phyloP scores from a whole-genome alignment of 2,113 vertebrate genomes.

The Reinhardtius hippoglossoides region DNA sequence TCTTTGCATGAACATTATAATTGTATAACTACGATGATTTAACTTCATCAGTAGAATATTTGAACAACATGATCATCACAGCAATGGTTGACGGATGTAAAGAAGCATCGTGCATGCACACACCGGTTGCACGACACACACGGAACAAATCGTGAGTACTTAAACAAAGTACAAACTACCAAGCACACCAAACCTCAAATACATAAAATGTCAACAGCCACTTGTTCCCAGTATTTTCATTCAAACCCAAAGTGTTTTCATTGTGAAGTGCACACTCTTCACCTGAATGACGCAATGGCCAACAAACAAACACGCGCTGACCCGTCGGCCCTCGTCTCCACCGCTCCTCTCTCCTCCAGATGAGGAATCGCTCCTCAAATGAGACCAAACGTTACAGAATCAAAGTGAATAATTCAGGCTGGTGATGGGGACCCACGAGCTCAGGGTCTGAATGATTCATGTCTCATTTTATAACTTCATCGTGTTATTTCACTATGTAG shows the following conservation, averaged over 20 bases:
- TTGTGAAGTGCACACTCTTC: slow-evolving; percentile 29
- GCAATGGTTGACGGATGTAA: too few species aligned
- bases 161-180: not conserved
- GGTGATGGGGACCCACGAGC: slow-evolving; percentile 58
- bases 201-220: slow-evolving; percentile 33
- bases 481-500: slow-evolving; percentile 55
- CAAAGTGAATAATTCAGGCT: slow-evolving; percentile 83
- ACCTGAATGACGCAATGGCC: slow-evolving; percentile 17
- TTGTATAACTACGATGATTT: too few species aligned
- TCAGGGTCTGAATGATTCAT: slow-evolving; percentile 79
- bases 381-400: slow-evolving; percentile 74
- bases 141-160: not conserved
- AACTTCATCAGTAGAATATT: too few species aligned
- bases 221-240: slow-evolving; percentile 37
- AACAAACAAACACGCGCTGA: slow-evolving; percentile 33
- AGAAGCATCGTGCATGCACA: too few species aligned
- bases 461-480: slow-evolving; percentile 74
- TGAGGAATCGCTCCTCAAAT: slow-evolving; percentile 48
- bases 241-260: slow-evolving; percentile 39
- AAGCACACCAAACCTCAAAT: not conserved
- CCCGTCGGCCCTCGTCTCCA: not conserved
- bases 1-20: too few species aligned
- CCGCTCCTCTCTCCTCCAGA: slow-evolving; percentile 32
- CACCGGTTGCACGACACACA: too few species aligned
- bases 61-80: too few species aligned